phyloP scores from a whole-genome alignment of 2,113 vertebrate species.

The Rhizomys pruinosus region DNA sequence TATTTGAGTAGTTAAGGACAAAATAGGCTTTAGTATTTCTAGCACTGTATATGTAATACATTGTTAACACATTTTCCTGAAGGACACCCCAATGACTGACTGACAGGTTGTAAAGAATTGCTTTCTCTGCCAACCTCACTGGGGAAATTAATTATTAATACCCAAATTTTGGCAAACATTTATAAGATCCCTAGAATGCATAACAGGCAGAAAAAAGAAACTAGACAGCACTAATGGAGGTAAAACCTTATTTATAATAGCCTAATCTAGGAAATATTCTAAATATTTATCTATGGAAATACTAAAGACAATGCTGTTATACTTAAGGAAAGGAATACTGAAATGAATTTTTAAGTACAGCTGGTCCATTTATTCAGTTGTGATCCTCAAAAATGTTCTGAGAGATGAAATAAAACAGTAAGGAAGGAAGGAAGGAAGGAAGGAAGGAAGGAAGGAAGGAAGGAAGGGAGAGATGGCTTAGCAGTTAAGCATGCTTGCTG shows the following conservation, averaged over 20 bases:
- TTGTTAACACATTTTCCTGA: background rate
- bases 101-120: background rate
- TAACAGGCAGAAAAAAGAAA: background rate
- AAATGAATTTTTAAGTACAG: background rate
- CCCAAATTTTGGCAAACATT: background rate
- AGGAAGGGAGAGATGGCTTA: background rate
- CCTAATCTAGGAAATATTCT: background rate
- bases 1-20: background rate
- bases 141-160: conserved; percentile 24
- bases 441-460: too few species aligned
- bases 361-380: background rate
- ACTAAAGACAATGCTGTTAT: background rate
- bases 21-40: background rate
- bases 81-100: background rate
- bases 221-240: background rate
- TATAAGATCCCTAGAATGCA: background rate
- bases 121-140: background rate
- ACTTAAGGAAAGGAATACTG: background rate
- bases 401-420: background rate
- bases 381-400: background rate
- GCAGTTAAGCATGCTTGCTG: background rate
- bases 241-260: background rate
- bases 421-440: too few species aligned
- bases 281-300: background rate
- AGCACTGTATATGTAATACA: background rate